Evolutionary conservation across 2,888 invertebrate species (phyloP), one percentile per base, ranked within the genome.

Genomic region (Cenopis cana): DNA sequence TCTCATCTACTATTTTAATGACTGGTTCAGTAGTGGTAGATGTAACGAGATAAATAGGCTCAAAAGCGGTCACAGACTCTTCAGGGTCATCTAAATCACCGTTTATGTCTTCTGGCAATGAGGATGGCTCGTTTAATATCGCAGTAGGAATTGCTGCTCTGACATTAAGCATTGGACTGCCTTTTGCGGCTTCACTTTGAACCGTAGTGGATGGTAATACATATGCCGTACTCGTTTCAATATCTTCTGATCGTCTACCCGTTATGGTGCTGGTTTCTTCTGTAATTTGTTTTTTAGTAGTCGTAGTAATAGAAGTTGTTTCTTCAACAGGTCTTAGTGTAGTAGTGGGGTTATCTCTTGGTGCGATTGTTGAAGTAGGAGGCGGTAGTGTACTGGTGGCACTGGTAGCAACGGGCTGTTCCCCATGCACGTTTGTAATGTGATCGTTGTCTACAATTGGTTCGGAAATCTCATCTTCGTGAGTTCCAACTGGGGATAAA

Each of bases 81-180:
- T 80, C 81, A 1, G 75, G 78, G 10, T 86, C 85, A 17, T 85
- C 84, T 49, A 82, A 65, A 20, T 87, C 85, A n/a, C 81, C 85
- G 4, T 77, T 84, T 17, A 82, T 80, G 1, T 85, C 87, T 71
- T 88, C 88, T 8, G 84, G 76, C n/a, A 83, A 77, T 46, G 82
- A 77, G 46, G 91, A 85, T 9, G 89, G 84, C 1, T 81, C 76
- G 68, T 83, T 86, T 2, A 91, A 74, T 69, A 89, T 85, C 79
- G 90, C 89, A 50, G 89, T 89, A 0, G 92, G 87, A 68, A 93
- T 89, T 12, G 87, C 90, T 14, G 92, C 90, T 71, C 92, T 84
- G 50, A 91, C 80, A 74, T 91, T 90, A 9, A 90, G 76, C 81
- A 88, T 87, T 0, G 89, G 83, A 71, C 80, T 89, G 75, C 87